Base-by-base conservation (phyloP, 2,888 invertebrate species). In the Limnephilus marmoratus region DNA sequence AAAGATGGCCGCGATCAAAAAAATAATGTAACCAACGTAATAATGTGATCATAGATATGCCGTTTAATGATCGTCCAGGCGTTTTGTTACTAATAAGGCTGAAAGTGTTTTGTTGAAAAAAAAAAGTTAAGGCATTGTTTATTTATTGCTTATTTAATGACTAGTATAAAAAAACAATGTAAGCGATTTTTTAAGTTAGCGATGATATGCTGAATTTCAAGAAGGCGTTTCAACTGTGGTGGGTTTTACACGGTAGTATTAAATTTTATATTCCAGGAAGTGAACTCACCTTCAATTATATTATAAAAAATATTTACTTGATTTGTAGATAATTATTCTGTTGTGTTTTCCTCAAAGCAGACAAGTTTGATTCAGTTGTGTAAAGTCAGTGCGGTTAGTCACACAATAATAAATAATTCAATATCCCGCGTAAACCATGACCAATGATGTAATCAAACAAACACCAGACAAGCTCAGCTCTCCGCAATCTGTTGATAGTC, bases 341-440 rank as follows among this genome's bases (percentile, higher is more conserved):
- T 68, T 68, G 9, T 68, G 24, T 68, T n/a, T 68, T 68, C 53
- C 68, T 68, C 24, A n/a, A 68, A 24, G 24, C 68, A 68, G 68
- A n/a, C 68, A 68, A 68, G 24, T 9, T 24, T 24, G 68, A 68
- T n/a, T 68, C 68, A 68, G 68, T 68, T 68, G 68, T 68, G 24
- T 68, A 68, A 68, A 24, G 68, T 68, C 68, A 68, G 53, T 53
- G 53, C 53, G 18, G 53, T 53, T 53, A 53, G 68, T 68, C 68
- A 24, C 24, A 24, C 9, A 24, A n/a, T 68, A 68, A 68, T 9
- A 68, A 68, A 24, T 68, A 9, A 68, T 68, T 68, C 24, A 24
- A 68, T 24, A 68, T 9, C 9, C 93, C 13, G 92, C 93, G n/a
- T 93, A 93, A 88, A 92, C 92, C 85, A 93, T 93, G 93, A 93